A percentile compares a stretch with the other conserved stretches of the same genome.
phyloP scores from a whole-genome alignment of 2,113 vertebrate genomes.

The Eira barbara region DNA sequence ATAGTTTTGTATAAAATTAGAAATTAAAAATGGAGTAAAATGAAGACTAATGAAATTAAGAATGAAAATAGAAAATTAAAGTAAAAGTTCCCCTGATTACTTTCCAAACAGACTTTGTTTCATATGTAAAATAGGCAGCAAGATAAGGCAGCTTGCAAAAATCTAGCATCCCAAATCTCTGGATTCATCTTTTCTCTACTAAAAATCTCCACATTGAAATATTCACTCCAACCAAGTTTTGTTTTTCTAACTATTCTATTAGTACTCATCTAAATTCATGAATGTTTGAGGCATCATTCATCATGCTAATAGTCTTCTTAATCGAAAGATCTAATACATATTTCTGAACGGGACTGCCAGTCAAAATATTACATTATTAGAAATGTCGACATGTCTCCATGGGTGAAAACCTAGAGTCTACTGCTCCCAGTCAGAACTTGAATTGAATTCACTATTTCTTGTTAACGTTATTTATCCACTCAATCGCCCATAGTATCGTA shows the following conservation, averaged over 20 bases:
- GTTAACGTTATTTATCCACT: background rate
- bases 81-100: background rate
- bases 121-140: background rate
- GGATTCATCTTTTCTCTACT: background rate
- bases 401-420: background rate
- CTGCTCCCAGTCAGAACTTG: background rate
- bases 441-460: background rate
- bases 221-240: background rate
- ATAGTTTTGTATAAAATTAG: background rate
- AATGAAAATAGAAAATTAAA: background rate
- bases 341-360: background rate
- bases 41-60: background rate
- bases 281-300: background rate
- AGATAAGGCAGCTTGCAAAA: background rate
- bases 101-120: background rate
- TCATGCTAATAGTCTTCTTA: background rate
- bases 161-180: background rate
- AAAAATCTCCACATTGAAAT: background rate
- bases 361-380: background rate
- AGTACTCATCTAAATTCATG: conserved; percentile 5
- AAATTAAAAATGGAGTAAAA: background rate
- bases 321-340: background rate
- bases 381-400: background rate
- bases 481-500: background rate
- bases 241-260: conserved; percentile 2